These are phyloP conservation scores for Periophthalmus magnuspinnatus DNA, from an alignment of 2,797 vertebrate species.

Conservation along the genomic window DNA sequence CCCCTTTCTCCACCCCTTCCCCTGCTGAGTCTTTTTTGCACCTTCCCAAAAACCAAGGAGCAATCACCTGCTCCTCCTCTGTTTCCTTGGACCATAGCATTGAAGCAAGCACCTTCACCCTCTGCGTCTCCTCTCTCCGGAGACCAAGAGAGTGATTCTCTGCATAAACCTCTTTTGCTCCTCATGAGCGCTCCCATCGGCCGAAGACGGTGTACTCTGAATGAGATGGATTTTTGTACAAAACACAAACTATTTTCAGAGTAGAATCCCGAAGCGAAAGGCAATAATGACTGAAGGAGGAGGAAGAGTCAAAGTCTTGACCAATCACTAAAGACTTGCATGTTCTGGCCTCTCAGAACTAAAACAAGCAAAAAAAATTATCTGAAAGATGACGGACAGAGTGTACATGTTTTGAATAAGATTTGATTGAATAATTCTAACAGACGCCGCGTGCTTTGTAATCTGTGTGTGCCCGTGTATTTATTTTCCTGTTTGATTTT, in stretches of 20 bases:
- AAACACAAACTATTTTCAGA: not conserved
- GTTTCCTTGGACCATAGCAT: too few relatives aligned
- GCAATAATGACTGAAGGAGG: not conserved
- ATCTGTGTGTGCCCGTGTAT: not conserved
- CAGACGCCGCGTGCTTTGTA: not conserved
- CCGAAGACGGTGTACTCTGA: too few relatives aligned
- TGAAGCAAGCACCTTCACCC: too few relatives aligned
- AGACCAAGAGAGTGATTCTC: conserved; percentile 6
- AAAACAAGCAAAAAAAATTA: not conserved
- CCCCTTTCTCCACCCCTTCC: too few relatives aligned
- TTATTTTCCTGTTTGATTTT: not conserved
- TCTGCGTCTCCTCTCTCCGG: too few relatives aligned
- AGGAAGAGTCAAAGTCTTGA: not conserved
- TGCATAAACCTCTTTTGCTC: not conserved
- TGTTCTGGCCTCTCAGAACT: not conserved
- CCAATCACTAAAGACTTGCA: not conserved
- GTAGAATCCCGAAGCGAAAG: not conserved
- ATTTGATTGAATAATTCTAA: not conserved
- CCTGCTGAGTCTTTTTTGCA: too few relatives aligned
- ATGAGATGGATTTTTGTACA: not conserved
- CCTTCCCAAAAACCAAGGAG: too few relatives aligned
- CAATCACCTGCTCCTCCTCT: too few relatives aligned
- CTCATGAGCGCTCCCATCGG: not conserved
- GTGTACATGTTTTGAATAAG: not conserved
- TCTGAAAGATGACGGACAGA: not conserved